These are phyloP conservation scores for Emmelina monodactyla DNA, from an alignment of 2,888 invertebrate genomes.

Conservation along the genomic window DNA sequence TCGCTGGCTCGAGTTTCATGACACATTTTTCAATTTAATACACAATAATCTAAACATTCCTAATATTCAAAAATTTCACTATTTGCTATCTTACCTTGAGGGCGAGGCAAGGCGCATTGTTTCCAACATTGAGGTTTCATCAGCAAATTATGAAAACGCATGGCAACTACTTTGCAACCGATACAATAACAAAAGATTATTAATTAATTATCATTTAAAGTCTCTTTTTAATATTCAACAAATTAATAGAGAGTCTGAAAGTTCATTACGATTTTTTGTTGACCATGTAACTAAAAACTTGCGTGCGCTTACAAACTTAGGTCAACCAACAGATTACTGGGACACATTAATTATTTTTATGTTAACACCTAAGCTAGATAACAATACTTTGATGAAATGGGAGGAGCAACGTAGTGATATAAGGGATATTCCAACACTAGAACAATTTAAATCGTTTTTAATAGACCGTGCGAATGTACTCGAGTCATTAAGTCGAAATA, in stretches of 20 bases:
- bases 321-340: conserved; percentile 17
- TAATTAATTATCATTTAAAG: conserved; percentile 14
- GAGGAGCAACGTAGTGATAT: conserved; percentile 16
- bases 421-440: conserved; percentile 14
- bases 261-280: conserved; percentile 15
- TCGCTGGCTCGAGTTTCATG: conserved; percentile 14
- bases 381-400: conserved; percentile 17
- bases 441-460: conserved; percentile 18
- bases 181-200: conserved; percentile 14
- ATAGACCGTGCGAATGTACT: conserved; percentile 18
- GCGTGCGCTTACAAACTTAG: conserved; percentile 16
- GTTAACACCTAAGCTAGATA: conserved; percentile 15
- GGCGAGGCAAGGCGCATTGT: conserved; percentile 16
- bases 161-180: conserved; percentile 17
- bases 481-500: conserved; percentile 14
- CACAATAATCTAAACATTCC: conserved; percentile 13
- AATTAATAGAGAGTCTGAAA: conserved; percentile 13
- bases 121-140: conserved; percentile 15
- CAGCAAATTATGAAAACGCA: conserved; percentile 16
- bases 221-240: conserved; percentile 14
- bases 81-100: conserved; percentile 15
- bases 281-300: conserved; percentile 19
- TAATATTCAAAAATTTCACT: conserved; percentile 14
- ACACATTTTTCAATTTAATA: conserved; percentile 14
- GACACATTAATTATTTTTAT: conserved; percentile 16